Percentiles rank a stretch among this genome's conserved stretches.
phyloP scores from a whole-genome alignment of 2,797 vertebrate species.

The Galagoides demidoff region DNA sequence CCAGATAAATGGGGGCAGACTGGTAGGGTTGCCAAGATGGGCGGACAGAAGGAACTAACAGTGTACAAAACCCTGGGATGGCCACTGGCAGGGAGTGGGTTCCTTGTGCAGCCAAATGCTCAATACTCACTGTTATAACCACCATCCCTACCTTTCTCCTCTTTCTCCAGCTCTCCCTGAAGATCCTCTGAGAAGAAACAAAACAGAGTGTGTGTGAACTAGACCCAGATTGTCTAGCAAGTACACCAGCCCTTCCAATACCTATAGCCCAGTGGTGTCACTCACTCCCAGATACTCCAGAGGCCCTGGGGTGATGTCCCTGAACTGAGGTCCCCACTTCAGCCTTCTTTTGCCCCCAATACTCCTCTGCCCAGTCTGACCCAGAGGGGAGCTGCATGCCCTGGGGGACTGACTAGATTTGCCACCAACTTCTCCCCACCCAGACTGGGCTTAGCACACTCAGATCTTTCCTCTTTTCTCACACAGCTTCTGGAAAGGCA shows the following conservation, averaged over 20 bases:
- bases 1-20: not conserved
- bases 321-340: not conserved
- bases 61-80: not conserved
- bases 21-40: not conserved
- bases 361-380: not conserved
- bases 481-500: not conserved
- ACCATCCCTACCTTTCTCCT: constrained; percentile 86
- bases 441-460: not conserved
- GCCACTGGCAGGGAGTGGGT: not conserved
- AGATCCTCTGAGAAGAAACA: constrained; percentile 82
- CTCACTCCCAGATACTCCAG: not conserved
- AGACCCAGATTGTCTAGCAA: not conserved
- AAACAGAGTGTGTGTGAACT: not conserved
- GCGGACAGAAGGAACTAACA: not conserved
- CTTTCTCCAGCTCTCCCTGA: constrained; percentile 86
- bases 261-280: not conserved
- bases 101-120: not conserved
- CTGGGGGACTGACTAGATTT: not conserved
- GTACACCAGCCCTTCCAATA: not conserved
- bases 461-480: not conserved
- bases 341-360: not conserved
- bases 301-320: not conserved
- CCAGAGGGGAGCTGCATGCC: not conserved
- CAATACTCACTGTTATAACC: not conserved
- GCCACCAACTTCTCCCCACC: not conserved